phyloP scores from a whole-genome alignment of 1,140 invertebrate species.

The Rhopalosiphum maidis region DNA sequence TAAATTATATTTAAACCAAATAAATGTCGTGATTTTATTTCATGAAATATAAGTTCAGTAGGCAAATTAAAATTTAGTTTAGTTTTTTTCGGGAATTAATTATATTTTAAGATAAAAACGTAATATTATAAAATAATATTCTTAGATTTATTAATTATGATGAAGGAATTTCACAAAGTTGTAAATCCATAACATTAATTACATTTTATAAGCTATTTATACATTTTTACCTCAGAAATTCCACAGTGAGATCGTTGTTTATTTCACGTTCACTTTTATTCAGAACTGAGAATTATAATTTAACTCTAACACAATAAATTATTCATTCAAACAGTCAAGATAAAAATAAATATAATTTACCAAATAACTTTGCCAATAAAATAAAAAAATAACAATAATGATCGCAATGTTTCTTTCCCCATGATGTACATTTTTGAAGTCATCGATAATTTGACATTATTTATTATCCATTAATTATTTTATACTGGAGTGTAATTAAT shows the following conservation, averaged over 20 bases:
- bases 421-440: neutral
- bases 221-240: neutral
- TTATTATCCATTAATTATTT: neutral
- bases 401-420: neutral
- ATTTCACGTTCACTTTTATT: neutral
- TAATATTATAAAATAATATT: neutral
- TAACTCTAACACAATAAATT: neutral
- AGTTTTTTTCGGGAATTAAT: neutral
- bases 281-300: neutral
- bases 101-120: neutral
- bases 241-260: neutral
- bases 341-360: neutral
- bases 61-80: neutral
- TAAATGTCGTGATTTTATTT: neutral
- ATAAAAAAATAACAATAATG: neutral
- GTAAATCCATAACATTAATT: conserved; percentile 7
- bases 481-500: neutral
- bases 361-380: neutral
- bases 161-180: neutral
- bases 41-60: neutral
- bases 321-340: neutral
- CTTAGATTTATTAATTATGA: neutral
- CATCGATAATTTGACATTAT: neutral
- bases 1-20: neutral
- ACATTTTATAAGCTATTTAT: conserved; percentile 7